Conservation (phyloP, 2,113 vertebrate species). For the Uria aalge region DNA sequence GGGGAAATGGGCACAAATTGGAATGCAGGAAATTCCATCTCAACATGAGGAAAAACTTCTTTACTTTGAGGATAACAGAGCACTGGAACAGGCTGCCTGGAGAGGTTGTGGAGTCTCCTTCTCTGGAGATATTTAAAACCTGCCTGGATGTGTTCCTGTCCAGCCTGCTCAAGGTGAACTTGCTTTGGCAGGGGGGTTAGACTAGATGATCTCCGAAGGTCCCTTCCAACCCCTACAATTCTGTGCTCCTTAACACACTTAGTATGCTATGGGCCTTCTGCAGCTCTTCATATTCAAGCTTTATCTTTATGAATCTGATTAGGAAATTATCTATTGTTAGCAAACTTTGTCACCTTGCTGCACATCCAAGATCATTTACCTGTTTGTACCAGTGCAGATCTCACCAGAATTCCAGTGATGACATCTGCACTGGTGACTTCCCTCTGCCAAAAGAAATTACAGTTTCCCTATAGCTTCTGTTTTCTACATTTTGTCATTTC, state of each 20-base stretch:
- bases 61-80: too few species aligned
- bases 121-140: too few species aligned
- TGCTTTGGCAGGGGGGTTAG: too few species aligned
- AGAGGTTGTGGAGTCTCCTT: too few species aligned
- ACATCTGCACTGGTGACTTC: not conserved
- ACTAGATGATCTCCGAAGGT: too few species aligned
- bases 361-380: not conserved
- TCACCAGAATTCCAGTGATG: not conserved
- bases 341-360: not conserved
- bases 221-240: too few species aligned
- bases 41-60: too few species aligned
- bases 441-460: not conserved
- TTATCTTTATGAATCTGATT: not conserved
- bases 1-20: too few species aligned
- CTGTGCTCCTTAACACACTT: not conserved
- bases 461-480: not conserved
- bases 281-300: not conserved
- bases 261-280: not conserved
- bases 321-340: not conserved
- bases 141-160: too few species aligned
- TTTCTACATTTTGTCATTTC: not conserved
- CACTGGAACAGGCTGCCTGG: too few species aligned
- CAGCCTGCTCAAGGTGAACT: too few species aligned
- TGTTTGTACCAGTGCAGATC: not conserved
- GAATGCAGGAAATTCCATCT: too few species aligned